Conservation (phyloP, 2,113 vertebrate genomes). For the Anseranas semipalmata region DNA sequence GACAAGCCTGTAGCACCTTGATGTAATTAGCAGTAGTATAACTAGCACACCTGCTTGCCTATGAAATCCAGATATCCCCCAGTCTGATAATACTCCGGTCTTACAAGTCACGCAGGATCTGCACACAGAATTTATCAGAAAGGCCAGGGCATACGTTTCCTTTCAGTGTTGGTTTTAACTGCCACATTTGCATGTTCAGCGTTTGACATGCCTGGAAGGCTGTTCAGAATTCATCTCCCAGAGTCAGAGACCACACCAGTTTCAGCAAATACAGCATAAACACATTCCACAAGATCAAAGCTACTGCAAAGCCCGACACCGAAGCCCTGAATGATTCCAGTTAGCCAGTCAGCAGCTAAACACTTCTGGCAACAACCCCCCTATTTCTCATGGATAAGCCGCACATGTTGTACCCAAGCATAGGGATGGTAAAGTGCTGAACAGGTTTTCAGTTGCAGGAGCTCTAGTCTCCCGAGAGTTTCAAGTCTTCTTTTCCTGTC, state of each 20-base stretch:
- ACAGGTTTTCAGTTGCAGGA: slow-evolving; percentile 6
- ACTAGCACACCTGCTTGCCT: not conserved
- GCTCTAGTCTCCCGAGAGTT: slow-evolving; percentile 9
- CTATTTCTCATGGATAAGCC: not conserved
- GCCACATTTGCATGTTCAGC: slow-evolving; percentile 24
- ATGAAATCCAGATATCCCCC: not conserved
- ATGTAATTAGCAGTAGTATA: not conserved
- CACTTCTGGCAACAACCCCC: not conserved
- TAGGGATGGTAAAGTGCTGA: slow-evolving; percentile 47
- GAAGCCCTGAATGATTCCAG: slow-evolving; percentile 20
- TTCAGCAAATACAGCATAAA: slow-evolving; percentile 46
- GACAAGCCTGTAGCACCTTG: not conserved
- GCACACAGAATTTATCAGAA: not conserved
- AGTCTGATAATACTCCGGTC: not conserved
- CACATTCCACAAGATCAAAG: slow-evolving; percentile 62
- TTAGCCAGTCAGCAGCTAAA: slow-evolving; percentile 25
- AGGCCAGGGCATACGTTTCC: not conserved
- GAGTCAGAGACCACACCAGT: slow-evolving; percentile 11
- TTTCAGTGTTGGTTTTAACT: not conserved
- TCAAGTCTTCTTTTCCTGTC: slow-evolving; percentile 21
- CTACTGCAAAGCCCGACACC: not conserved
- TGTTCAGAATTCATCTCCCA: slow-evolving; percentile 54
- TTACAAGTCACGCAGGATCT: slow-evolving; percentile 10
- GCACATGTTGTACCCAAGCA: not conserved
- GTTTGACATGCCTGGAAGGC: slow-evolving; percentile 35